Evolutionary conservation across 2,113 vertebrate genomes (phyloP).

Genomic region (Myotis davidii): DNA sequence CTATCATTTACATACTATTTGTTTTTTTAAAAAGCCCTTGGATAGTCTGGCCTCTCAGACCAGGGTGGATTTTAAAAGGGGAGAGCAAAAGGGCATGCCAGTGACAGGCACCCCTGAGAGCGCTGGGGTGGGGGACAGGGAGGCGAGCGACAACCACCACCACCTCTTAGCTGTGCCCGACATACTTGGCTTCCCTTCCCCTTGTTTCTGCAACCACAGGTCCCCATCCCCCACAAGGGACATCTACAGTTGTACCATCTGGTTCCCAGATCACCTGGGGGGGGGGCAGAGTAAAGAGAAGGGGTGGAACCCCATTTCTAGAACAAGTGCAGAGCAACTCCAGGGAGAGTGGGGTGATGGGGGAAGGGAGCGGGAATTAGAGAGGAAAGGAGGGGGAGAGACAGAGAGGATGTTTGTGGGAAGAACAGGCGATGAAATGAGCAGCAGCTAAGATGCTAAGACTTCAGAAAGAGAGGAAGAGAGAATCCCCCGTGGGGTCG

Average conservation of each 20-base stretch:
- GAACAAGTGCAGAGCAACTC: background rate
- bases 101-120: background rate
- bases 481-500: background rate
- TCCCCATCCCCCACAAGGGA: background rate
- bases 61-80: background rate
- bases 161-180: background rate
- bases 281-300: background rate
- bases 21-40: background rate
- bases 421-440: background rate
- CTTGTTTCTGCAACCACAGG: background rate
- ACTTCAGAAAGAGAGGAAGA: background rate
- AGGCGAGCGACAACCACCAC: background rate
- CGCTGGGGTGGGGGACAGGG: background rate
- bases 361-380: background rate
- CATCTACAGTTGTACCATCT: background rate
- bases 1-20: background rate
- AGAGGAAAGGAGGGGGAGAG: too few species aligned
- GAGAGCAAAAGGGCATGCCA: background rate
- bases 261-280: background rate
- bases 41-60: background rate
- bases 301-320: background rate
- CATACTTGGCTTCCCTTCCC: background rate
- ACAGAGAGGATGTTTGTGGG: background rate
- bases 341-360: background rate
- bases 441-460: background rate